Conservation (phyloP, 1,140 invertebrate species). For the Myzus persicae region DNA sequence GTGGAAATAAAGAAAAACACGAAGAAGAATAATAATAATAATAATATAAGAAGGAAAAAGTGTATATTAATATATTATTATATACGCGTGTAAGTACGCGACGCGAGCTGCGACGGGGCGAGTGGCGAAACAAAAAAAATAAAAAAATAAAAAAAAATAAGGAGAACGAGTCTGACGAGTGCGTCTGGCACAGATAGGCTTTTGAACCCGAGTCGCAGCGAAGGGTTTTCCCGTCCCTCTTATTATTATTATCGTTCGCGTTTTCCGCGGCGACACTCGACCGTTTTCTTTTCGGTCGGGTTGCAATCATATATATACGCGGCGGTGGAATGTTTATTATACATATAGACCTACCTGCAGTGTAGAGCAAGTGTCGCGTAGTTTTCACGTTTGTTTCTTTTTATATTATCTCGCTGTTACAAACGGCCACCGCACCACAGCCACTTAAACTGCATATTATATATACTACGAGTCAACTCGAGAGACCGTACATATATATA, state of each 20-base stretch:
- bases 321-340: not conserved
- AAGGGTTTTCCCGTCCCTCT: not conserved
- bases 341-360: too few species aligned
- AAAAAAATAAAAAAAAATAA: not conserved
- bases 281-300: not conserved
- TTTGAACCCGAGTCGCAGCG: not conserved
- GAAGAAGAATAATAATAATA: too few species aligned
- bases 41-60: not conserved
- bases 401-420: too few species aligned
- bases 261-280: not conserved
- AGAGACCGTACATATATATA: too few species aligned
- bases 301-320: not conserved
- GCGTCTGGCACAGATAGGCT: constrained; percentile 19
- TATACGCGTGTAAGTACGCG: not conserved
- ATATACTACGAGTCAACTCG: too few species aligned
- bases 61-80: not conserved
- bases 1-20: not conserved
- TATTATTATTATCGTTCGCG: not conserved
- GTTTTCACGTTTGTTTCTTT: too few species aligned
- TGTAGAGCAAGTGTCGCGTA: too few species aligned
- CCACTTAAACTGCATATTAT: too few species aligned
- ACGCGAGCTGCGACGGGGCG: not conserved
- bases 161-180: not conserved
- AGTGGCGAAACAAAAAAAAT: not conserved
- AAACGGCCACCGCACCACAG: too few species aligned